These are phyloP conservation scores for Anoplophora glabripennis DNA, from an alignment of 1,140 invertebrate species.

Conservation along the genomic window DNA sequence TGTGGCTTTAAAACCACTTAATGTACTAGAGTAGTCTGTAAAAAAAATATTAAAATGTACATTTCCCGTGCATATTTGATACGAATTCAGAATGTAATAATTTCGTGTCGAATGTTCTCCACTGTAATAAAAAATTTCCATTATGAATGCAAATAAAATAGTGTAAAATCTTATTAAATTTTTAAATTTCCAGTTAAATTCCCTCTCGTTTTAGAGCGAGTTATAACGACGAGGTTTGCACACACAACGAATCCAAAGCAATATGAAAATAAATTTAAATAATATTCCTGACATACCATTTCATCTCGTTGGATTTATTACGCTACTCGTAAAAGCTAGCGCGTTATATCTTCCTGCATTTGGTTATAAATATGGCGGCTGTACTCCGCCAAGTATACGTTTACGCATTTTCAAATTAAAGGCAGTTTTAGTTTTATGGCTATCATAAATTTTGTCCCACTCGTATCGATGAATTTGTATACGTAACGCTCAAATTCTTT, in stretches of 20 bases:
- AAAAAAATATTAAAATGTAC: too few species aligned
- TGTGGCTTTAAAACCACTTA: too few species aligned
- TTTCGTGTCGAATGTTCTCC: too few species aligned
- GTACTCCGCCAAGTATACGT: slow-evolving; percentile 6
- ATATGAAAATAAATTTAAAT: slow-evolving; percentile 21
- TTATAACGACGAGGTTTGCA: neutral
- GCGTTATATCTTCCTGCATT: slow-evolving; percentile 21
- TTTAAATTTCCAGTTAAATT: too few species aligned
- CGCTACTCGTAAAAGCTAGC: slow-evolving; percentile 25
- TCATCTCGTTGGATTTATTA: slow-evolving; percentile 35
- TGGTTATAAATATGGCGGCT: slow-evolving; percentile 26
- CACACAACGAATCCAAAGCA: slow-evolving; percentile 1
- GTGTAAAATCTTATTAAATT: too few species aligned
- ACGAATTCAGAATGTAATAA: too few species aligned
- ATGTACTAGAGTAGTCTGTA: too few species aligned
- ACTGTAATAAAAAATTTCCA: too few species aligned
- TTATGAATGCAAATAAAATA: too few species aligned
- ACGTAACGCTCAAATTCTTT: neutral
- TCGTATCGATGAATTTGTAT: slow-evolving; percentile 17
- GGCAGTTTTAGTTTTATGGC: slow-evolving; percentile 26
- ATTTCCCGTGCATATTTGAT: too few species aligned
- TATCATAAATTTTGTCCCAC: slow-evolving; percentile 26
- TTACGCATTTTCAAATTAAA: slow-evolving; percentile 22
- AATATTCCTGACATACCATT: slow-evolving; percentile 28
- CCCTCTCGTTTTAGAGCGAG: neutral